A percentile compares a stretch with the other conserved stretches of the same genome.
phyloP scores from a whole-genome alignment of 2,888 invertebrate genomes.

The Callinectes sapidus region DNA sequence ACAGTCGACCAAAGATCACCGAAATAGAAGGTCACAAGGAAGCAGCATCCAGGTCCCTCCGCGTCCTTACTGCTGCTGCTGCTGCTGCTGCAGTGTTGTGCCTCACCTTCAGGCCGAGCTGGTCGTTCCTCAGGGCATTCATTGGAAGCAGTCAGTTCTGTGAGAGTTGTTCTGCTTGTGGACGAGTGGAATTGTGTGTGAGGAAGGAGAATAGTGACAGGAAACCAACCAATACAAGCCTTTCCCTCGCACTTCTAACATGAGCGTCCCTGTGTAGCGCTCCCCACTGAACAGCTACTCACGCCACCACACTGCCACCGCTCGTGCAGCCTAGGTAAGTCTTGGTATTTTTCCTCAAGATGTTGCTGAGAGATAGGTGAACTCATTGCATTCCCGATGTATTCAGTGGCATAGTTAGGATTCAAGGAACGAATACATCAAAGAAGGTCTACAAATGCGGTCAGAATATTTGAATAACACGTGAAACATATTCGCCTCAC shows the following conservation, averaged over 20 bases:
- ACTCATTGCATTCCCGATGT: neutral
- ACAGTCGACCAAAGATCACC: conserved; percentile 33
- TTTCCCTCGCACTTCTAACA: neutral
- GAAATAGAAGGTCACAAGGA: conserved; percentile 45
- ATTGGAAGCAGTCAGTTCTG: conserved; percentile 24
- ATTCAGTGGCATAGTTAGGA: neutral
- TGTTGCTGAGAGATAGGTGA: neutral
- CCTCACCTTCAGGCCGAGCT: neutral
- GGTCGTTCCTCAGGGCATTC: conserved; percentile 5
- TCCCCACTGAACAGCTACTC: conserved; percentile 18
- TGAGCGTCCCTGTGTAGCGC: conserved; percentile 35
- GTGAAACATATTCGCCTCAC: neutral
- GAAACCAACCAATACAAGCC: neutral
- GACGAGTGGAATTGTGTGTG: conserved; percentile 22
- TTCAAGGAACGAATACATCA: neutral
- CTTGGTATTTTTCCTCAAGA: neutral
- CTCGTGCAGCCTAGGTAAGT: neutral
- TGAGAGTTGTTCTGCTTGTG: conserved; percentile 18
- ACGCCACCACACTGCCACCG: neutral
- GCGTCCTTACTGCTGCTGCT: too few species aligned
- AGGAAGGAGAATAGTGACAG: conserved; percentile 17
- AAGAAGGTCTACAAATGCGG: neutral
- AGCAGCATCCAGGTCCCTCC: conserved; percentile 18
- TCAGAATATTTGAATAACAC: conserved; percentile 5
- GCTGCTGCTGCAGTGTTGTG: conserved; percentile 35